Evolutionary conservation across 2,113 vertebrate genomes (phyloP), one percentile per base, ranked within the genome.

Genomic region (Pelmatolapia mariae): DNA sequence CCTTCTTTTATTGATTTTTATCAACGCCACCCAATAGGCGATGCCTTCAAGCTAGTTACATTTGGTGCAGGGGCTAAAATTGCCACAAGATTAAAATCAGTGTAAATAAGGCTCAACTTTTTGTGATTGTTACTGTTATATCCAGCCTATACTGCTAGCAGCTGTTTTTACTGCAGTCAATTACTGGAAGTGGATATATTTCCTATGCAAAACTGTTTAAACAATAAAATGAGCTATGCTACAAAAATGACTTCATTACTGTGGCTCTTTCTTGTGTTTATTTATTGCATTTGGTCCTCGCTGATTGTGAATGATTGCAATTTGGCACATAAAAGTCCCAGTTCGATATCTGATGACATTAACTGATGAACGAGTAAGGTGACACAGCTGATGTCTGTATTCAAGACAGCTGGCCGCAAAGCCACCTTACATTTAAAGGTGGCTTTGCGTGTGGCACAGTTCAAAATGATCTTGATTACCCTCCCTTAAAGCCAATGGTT

Each of bases 161-260:
- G 98, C 99, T 99, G 99, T 98, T 99, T 98, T 98, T 98, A 99
- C 98, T 99, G 98, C 98, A 98, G 98, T 99, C 98, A 99, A 98
- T 99, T 99, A 99, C 98, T 99, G 98, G 98, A 99, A 99, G 98
- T 98, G 97, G 97, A 99, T 99, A 98, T 99, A 99, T 99, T 99
- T 99, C 99, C 99, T 99, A 99, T 99, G 98, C 99, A 99, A 99
- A 99, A 98, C 98, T 98, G 98, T 99, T 99, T 98, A 98, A 99
- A 99, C 98, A 99, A 99, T 99, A 99, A 99, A 99, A 98, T 98
- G 98, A 99, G 98, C 98, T 99, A 99, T 99, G 98, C 98, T 99
- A 99, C 98, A 99, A 97, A 96, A 95, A 92, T 2, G 53, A 93
- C 80, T 87, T 82, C 36, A 18, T 50, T 80, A 84, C 33, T 50